Percentiles rank a stretch among this genome's conserved stretches.
These are phyloP conservation scores for Acleris holmiana DNA, from an alignment of 2,888 invertebrate genomes.

Conservation along the genomic window DNA sequence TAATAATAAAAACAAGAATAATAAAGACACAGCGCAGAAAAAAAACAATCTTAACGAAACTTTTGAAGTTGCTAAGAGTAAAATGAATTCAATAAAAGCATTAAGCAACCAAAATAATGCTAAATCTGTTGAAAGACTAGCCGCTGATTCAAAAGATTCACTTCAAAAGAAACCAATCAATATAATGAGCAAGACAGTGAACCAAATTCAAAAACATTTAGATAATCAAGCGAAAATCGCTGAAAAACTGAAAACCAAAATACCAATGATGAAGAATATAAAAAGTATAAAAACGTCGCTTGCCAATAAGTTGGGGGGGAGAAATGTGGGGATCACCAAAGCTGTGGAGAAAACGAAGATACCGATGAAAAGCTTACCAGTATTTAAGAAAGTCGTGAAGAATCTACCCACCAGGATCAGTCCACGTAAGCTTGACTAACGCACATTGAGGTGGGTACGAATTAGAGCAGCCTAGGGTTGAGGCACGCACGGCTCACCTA, in stretches of 20 bases:
- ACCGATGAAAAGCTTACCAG: slow-evolving; percentile 51
- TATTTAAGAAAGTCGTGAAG: slow-evolving; percentile 44
- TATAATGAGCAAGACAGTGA: neutral
- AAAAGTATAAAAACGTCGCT: slow-evolving; percentile 18
- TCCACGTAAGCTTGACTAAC: slow-evolving; percentile 56
- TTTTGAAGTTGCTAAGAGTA: slow-evolving; percentile 1
- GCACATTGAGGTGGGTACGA: too few species aligned
- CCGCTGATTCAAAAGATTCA: slow-evolving; percentile 6
- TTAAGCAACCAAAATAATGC: slow-evolving; percentile 1
- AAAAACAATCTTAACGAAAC: neutral
- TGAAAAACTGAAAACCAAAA: slow-evolving; percentile 22
- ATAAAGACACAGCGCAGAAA: neutral
- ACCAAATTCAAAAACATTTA: neutral
- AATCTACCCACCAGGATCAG: slow-evolving; percentile 55
- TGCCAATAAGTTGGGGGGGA: slow-evolving; percentile 33
- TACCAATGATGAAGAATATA: slow-evolving; percentile 24
- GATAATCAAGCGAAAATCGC: slow-evolving; percentile 5
- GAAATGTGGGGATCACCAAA: slow-evolving; percentile 41
- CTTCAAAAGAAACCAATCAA: neutral
- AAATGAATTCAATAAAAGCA: neutral
- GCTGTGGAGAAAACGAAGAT: slow-evolving; percentile 50
- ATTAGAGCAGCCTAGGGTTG: too few species aligned
- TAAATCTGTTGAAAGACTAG: neutral
- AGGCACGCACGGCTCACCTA: too few species aligned
- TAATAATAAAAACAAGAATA: neutral